Evolutionary conservation across 2,888 invertebrate species (phyloP).

Genomic region (Cremastinae sp.): DNA sequence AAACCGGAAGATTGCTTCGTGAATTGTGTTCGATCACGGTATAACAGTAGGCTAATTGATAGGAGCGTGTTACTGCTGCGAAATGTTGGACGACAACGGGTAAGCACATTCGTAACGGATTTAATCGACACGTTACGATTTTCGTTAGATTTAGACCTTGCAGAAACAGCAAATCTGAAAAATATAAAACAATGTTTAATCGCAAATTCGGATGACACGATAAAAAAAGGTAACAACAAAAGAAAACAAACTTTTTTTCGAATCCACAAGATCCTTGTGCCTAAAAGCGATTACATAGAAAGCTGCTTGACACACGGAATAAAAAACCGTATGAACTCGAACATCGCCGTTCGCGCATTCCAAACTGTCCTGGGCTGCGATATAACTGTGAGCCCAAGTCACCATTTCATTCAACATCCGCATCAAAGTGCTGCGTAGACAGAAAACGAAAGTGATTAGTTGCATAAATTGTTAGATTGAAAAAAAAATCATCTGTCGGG

Average conservation of each 20-base stretch:
- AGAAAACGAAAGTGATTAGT: constrained; percentile 24
- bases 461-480: not conserved
- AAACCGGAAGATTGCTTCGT: constrained; percentile 83
- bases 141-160: constrained; percentile 91
- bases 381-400: constrained; percentile 92
- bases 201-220: not conserved
- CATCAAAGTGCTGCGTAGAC: constrained; percentile 83
- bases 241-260: constrained; percentile 86
- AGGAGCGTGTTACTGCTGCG: constrained; percentile 89
- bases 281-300: constrained; percentile 96
- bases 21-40: constrained; percentile 93
- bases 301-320: constrained; percentile 93
- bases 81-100: constrained; percentile 90
- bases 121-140: constrained; percentile 91
- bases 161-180: constrained; percentile 88
- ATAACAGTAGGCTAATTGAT: constrained; percentile 96
- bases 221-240: not conserved
- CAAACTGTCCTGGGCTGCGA: constrained; percentile 84
- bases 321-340: constrained; percentile 92
- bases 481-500: not conserved
- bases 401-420: constrained; percentile 86
- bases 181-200: constrained; percentile 34
- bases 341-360: constrained; percentile 83
- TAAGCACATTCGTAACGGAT: constrained; percentile 92
- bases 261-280: constrained; percentile 89